These are phyloP conservation scores for Pegoplata infirma DNA, from an alignment of 2,888 invertebrate species.

Conservation along the genomic window DNA sequence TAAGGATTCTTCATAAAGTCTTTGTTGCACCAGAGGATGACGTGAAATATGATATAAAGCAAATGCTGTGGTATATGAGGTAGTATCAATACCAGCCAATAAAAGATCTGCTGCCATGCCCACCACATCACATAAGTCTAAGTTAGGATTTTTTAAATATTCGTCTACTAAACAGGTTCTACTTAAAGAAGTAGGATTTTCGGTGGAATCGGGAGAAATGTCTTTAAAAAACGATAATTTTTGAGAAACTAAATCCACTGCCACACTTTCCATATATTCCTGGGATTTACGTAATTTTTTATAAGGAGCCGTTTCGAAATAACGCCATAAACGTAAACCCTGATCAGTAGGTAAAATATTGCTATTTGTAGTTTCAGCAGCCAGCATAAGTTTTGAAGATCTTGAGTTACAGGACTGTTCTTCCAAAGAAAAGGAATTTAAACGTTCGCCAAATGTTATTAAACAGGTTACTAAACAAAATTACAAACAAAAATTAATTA, in stretches of 20 bases:
- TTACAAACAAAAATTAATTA: no score
- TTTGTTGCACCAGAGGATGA: constrained; percentile 84
- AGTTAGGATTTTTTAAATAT: constrained; percentile 84
- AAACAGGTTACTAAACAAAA: constrained; percentile 87
- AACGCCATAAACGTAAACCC: constrained; percentile 81
- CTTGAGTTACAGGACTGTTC: constrained; percentile 82
- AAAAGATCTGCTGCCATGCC: constrained; percentile 91
- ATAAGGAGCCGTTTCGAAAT: constrained; percentile 86
- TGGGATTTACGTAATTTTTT: constrained; percentile 84
- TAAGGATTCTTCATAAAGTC: constrained; percentile 82
- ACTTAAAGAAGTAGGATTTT: constrained; percentile 44
- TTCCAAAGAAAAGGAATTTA: constrained; percentile 82
- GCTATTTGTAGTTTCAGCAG: constrained; percentile 86
- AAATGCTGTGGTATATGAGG: constrained; percentile 87
- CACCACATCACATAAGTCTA: constrained; percentile 88
- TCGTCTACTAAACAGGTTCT: constrained; percentile 81
- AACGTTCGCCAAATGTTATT: constrained; percentile 84
- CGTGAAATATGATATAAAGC: constrained; percentile 88
- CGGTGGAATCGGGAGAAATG: background rate
- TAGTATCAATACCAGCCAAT: constrained; percentile 92
- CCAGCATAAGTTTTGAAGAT: constrained; percentile 84
- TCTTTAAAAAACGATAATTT: constrained; percentile 80
- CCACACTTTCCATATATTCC: constrained; percentile 85
- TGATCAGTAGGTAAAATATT: constrained; percentile 77
- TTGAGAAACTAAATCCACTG: constrained; percentile 82